A percentile compares a stretch with the other conserved stretches of the same genome.
Evolutionary conservation across 2,888 invertebrate species (phyloP).

Genomic region (Drosophila mimica): DNA sequence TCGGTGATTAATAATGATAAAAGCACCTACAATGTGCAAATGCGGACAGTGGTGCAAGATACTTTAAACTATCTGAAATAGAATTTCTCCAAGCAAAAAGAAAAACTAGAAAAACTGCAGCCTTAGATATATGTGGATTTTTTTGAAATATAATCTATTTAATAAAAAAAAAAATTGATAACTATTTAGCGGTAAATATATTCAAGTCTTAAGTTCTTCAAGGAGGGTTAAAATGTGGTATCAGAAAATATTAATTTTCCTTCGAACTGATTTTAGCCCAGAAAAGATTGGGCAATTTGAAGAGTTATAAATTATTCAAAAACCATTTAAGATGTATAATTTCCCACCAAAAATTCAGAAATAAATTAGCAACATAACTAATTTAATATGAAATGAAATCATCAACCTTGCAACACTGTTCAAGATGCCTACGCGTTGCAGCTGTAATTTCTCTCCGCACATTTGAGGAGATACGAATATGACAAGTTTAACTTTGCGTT

Average conservation of each 20-base stretch:
- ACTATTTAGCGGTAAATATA: no score
- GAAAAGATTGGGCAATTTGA: no score
- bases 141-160: background rate
- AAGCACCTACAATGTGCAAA: slow-evolving; percentile 63
- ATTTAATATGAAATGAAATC: background rate
- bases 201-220: no score
- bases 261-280: no score
- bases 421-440: slow-evolving; percentile 21
- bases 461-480: slow-evolving; percentile 77
- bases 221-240: no score
- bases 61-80: background rate
- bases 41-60: slow-evolving; percentile 53
- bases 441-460: slow-evolving; percentile 58
- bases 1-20: slow-evolving; percentile 80
- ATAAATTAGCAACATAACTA: background rate
- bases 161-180: no score
- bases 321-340: background rate
- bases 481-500: slow-evolving; percentile 75
- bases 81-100: background rate
- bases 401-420: slow-evolving; percentile 31
- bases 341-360: background rate
- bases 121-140: no score
- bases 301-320: no score
- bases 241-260: no score
- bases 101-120: background rate